phyloP scores from a whole-genome alignment of 2,797 vertebrate genomes.

The Lithobates pipiens region DNA sequence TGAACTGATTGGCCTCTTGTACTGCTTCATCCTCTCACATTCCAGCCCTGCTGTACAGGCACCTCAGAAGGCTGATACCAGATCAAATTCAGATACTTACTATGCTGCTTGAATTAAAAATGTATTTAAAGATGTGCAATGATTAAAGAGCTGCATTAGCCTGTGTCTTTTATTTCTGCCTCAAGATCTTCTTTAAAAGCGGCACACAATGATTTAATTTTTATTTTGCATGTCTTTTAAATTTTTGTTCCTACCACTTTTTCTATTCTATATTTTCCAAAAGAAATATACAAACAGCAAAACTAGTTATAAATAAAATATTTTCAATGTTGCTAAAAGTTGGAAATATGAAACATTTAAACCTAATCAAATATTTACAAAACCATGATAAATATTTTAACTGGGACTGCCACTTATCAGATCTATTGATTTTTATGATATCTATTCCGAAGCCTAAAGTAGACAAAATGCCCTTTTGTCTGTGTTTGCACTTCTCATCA shows the following conservation, averaged over 20 bases:
- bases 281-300: not conserved
- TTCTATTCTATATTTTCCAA: not conserved
- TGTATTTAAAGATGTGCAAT: too few species aligned
- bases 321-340: not conserved
- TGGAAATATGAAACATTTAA: constrained; percentile 2
- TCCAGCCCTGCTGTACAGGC: too few species aligned
- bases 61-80: too few species aligned
- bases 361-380: not conserved
- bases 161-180: too few species aligned
- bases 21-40: too few species aligned
- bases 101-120: too few species aligned
- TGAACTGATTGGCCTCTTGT: too few species aligned
- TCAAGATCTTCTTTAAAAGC: too few species aligned
- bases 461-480: not conserved
- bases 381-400: not conserved
- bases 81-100: too few species aligned
- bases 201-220: too few species aligned
- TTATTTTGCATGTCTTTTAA: not conserved
- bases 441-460: too few species aligned
- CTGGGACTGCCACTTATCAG: not conserved
- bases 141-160: too few species aligned
- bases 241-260: not conserved
- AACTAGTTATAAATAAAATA: not conserved
- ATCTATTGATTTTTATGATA: not conserved
- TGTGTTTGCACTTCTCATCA: not conserved